Base-by-base conservation (phyloP, 2,113 vertebrate species). In the Dasyprocta punctata region DNA sequence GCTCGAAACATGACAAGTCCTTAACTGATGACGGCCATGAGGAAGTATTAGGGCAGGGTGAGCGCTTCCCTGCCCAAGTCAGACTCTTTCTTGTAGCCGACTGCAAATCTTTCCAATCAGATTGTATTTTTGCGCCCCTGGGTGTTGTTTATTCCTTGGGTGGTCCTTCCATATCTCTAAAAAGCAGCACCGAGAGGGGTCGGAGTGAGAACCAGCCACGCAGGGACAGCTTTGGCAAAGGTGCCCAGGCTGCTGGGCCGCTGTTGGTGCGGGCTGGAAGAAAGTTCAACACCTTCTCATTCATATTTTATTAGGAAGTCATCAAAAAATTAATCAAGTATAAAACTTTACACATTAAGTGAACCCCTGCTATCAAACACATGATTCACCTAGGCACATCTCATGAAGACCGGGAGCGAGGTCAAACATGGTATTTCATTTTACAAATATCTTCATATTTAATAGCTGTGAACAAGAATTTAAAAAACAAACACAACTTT, bases 251-350 rank as follows among this genome's bases (percentile, higher is more conserved):
- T n/a, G 14, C 36, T 2, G 1, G 36, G 30, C 33, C 1, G 1
- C 47, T 33, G 41, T 56, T 30, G 41, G 61, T 63, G 60, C 24
- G 38, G 30, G 3, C 61, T 33, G 56, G 60, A 44, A 85, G 49
- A 30, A 93, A 49, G 56, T 38, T 47, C 10, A 5, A 38, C 63
- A 47, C 28, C 24, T 33, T 88, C 63, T 86, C 44, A 5, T 87
- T 82, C 73, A 24, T 28, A 47, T 96, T 96, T 97, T 95, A 98
- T 97, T 95, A 90, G 93, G 54, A 95, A 94, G 81, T 65, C 60
- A 28, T 52, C 41, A 60, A 58, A 87, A 49, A 97, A 84, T 56
- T 22, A 90, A 69, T 85, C 77, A 85, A 77, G 54, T 91, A 73
- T 92, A 80, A 80, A 96, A 89, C 7, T 56, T 91, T 61, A 47